Conservation (phyloP, 2,797 vertebrate species). For the Melanotaenia maccullochi region DNA sequence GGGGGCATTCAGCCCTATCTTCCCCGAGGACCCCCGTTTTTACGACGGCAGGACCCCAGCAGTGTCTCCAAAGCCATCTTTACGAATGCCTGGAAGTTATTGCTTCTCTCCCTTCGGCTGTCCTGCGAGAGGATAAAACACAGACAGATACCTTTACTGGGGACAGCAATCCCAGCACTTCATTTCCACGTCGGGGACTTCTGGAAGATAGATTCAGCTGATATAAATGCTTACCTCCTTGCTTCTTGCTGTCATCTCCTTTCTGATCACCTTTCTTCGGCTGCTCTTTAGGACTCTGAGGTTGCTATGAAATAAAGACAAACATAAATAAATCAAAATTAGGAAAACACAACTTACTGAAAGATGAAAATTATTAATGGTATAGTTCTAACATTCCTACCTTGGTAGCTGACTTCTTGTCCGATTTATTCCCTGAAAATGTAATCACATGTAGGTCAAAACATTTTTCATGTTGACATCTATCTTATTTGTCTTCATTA, state of each 20-base stretch:
- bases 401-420: constrained; percentile 88
- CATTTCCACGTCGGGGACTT: not conserved
- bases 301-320: constrained; percentile 72
- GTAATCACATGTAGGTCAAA: constrained; percentile 18
- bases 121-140: constrained; percentile 78
- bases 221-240: constrained; percentile 83
- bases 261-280: constrained; percentile 89
- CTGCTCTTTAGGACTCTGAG: constrained; percentile 87
- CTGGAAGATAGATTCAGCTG: not conserved
- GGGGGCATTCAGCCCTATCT: constrained; percentile 71
- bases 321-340: constrained; percentile 9
- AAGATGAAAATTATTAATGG: not conserved
- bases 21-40: constrained; percentile 68
- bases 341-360: not conserved
- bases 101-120: constrained; percentile 90
- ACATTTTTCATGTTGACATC: constrained; percentile 8
- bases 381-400: constrained; percentile 56
- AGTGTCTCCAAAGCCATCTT: constrained; percentile 87
- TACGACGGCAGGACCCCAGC: constrained; percentile 83
- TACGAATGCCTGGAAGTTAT: constrained; percentile 86
- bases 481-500: not conserved
- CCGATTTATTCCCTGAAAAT: constrained; percentile 84
- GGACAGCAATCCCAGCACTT: constrained; percentile 50
- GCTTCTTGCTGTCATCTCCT: constrained; percentile 86
- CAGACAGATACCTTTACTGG: constrained; percentile 76